Conservation (phyloP, 2,888 invertebrate species). For the Scaptomyza flava region DNA sequence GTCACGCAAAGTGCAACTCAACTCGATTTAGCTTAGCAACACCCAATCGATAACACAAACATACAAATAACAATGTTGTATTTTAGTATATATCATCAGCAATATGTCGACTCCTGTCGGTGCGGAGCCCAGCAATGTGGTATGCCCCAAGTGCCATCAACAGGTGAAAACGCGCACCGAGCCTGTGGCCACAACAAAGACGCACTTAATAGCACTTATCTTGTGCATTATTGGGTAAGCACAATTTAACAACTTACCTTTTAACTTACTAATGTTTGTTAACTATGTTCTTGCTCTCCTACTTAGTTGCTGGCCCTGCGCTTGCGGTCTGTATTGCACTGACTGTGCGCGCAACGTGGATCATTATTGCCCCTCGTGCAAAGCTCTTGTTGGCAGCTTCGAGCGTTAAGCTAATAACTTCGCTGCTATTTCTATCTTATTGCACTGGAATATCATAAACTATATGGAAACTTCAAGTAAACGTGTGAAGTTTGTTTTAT, state of each 20-base stretch:
- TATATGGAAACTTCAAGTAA: not conserved
- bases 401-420: slow-evolving; percentile 60
- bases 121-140: slow-evolving; percentile 63
- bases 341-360: slow-evolving; percentile 85
- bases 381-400: slow-evolving; percentile 85
- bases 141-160: slow-evolving; percentile 85
- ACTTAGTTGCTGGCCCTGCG: slow-evolving; percentile 85
- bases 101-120: slow-evolving; percentile 72
- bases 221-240: slow-evolving; percentile 78
- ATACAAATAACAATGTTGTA: not conserved
- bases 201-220: slow-evolving; percentile 80
- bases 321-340: slow-evolving; percentile 86
- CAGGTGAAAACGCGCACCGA: slow-evolving; percentile 84
- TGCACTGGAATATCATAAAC: not conserved
- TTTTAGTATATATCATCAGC: not conserved
- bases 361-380: slow-evolving; percentile 87
- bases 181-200: slow-evolving; percentile 74
- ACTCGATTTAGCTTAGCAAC: not conserved
- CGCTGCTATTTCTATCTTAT: not conserved
- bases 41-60: slow-evolving; percentile 17
- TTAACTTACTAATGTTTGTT: not conserved
- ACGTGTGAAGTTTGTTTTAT: not conserved
- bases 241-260: not conserved
- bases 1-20: slow-evolving; percentile 21
- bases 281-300: not conserved